Base-by-base conservation (phyloP, 2,797 vertebrate genomes). In the Chelmon rostratus region DNA sequence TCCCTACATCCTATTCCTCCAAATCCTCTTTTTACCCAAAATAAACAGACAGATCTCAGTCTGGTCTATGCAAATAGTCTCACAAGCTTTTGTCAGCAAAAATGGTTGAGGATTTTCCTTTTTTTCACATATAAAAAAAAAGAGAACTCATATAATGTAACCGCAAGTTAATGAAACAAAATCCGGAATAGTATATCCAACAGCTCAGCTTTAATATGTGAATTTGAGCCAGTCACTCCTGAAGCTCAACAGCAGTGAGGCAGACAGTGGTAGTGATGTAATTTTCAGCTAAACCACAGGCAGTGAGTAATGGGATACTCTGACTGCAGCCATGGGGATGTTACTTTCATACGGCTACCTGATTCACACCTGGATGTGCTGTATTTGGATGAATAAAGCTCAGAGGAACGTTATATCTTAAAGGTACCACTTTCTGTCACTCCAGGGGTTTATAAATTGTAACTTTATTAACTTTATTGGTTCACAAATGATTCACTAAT, bases 41-140 rank as follows among this genome's bases (percentile, higher is more conserved):
- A 57, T 63, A 66, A 77, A 72, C 57, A 68, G 25, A 65, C 28
- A 28, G 23, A 69, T 77, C 58, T 82, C 65, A 49, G 13, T 35
- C 2, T 52, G 28, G 35, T 67, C 40, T 73, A 61, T 50, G 56
- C 63, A 78, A 82, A 76, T 58, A 68, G 21, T 40, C 63, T 58
- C 40, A 56, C 33, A 19, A 78, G 46, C 42, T 31, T 50, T 23
- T 71, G 64, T 72, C 46, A 67, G 57, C 66, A 68, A 71, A 71
- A 63, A 4, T 78, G 25, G 83, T 73, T 81, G 47, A 64, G 44
- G 28, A 42, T 25, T 23, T 6, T 25, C 18, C 71, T 61, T 18
- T 64, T 16, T 31, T 16, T 62, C 50, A 35, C 33, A 46, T 19
- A 46, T 79, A 47, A 71, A 23, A 5, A 28, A 42, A 66, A 19